Evolutionary conservation across 2,797 vertebrate species (phyloP), one percentile per base, ranked within the genome.

Genomic region (Coluber constrictor): DNA sequence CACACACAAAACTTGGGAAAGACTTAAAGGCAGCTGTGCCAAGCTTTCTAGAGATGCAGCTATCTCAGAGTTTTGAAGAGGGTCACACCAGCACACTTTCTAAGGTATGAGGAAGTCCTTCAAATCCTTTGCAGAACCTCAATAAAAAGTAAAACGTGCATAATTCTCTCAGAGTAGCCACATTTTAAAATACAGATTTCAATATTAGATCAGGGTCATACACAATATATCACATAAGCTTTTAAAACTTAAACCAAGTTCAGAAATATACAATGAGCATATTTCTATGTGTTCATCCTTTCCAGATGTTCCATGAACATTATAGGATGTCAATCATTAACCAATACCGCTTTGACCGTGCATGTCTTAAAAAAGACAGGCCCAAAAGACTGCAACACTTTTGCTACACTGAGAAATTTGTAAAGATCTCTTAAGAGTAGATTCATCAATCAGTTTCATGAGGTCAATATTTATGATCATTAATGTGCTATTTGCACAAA

Each of bases 401-500:
- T 43, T 91, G 87, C 60, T 37, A 13, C 54, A 11, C 27, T 83
- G 47, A 56, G 70, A 89, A 18, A 61, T 43, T 25, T 79, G 66
- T 61, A 55, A 61, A 79, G 29, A 60, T 1, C 20, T 93, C n/a
- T 47, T 57, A 60, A 90, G 86, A 43, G 25, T 47, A 70, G 47
- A 43, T 37, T 93, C n/a, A 20, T n/a, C 15, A 15, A 83, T 63
- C 87, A 86, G 90, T 66, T 91, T 89, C 32, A n/a, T 61, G n/a
- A 29, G 54, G 59, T 86, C 56, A 86, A 56, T 91, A 86, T 86
- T 89, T 89, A 43, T 86, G 51, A 59, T 18, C 56, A 79, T 1
- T 56, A 57, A 88, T 88, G 29, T 88, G 59, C 57, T 43, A 66
- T 63, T 86, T 96, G 94, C 92, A 92, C 79, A 92, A 91, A 92